Evolutionary conservation across 1,140 invertebrate genomes (phyloP).

Genomic region (Hylaeus volcanicus): DNA sequence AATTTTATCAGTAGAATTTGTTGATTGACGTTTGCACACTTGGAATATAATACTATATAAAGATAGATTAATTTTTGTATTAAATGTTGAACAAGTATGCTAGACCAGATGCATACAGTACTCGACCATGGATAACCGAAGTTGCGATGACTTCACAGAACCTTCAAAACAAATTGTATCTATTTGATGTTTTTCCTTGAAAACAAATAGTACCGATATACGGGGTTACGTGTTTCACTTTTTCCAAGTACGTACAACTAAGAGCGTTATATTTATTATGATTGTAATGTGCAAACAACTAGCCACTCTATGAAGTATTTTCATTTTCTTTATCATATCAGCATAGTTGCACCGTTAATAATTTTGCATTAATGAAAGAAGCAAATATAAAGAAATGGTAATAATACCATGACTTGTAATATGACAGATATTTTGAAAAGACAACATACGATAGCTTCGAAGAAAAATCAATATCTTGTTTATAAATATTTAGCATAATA

Average conservation of each 20-base stretch:
- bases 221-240: conserved; percentile 16
- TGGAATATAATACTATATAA: conserved; percentile 49
- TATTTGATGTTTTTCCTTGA: conserved; percentile 10
- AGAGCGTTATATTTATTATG: conserved; percentile 27
- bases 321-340: conserved; percentile 10
- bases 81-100: conserved; percentile 60
- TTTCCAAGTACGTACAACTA: not conserved
- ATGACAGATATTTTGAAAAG: conserved; percentile 24
- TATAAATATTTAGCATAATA: conserved; percentile 49
- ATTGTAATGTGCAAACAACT: conserved; percentile 10
- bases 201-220: conserved; percentile 9
- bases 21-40: conserved; percentile 59
- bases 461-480: conserved; percentile 50
- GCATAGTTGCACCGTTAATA: not conserved
- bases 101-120: conserved; percentile 27
- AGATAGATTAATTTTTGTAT: conserved; percentile 67
- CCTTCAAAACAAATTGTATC: conserved; percentile 17
- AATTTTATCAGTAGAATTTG: conserved; percentile 63
- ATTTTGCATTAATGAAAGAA: conserved; percentile 2
- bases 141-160: conserved; percentile 23
- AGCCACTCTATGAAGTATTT: not conserved
- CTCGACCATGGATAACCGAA: conserved; percentile 17
- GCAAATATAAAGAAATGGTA: not conserved
- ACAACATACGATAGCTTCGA: conserved; percentile 37
- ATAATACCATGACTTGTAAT: conserved; percentile 1